A percentile compares a stretch with the other conserved stretches of the same genome.
Evolutionary conservation across 2,888 invertebrate species (phyloP).

Genomic region (Gastrophysa polygoni): DNA sequence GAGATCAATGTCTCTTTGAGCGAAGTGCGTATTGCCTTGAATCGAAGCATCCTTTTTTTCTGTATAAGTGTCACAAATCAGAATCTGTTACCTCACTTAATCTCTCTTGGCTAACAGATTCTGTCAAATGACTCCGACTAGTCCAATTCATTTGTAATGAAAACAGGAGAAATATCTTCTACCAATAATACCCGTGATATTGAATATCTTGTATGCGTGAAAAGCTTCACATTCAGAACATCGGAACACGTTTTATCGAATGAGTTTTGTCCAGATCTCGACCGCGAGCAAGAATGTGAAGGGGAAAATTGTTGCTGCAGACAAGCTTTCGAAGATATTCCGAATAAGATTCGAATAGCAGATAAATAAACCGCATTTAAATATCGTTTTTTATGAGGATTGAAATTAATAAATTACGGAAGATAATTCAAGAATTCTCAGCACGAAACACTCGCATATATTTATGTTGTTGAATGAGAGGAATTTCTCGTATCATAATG

Average conservation of each 20-base stretch:
- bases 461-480: slow-evolving; percentile 20
- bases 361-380: slow-evolving; percentile 18
- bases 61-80: too few relatives aligned
- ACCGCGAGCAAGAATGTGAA: neutral
- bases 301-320: slow-evolving; percentile 5
- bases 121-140: too few relatives aligned
- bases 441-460: slow-evolving; percentile 21
- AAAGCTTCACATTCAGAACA: neutral
- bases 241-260: neutral
- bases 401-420: slow-evolving; percentile 27
- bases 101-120: too few relatives aligned
- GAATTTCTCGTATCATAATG: slow-evolving; percentile 6
- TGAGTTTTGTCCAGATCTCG: neutral
- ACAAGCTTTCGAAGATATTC: neutral
- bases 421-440: slow-evolving; percentile 24
- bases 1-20: too few relatives aligned
- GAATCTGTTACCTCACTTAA: too few relatives aligned
- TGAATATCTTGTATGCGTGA: too few relatives aligned
- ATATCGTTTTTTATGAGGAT: slow-evolving; percentile 17
- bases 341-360: slow-evolving; percentile 11
- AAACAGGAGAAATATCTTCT: too few relatives aligned
- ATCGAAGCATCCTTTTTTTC: too few relatives aligned
- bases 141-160: too few relatives aligned
- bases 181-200: too few relatives aligned
- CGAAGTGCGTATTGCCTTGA: too few relatives aligned